Percentiles rank a stretch among this genome's conserved stretches.
phyloP scores from a whole-genome alignment of 2,113 vertebrate species.

The Protobothrops flavoviridis region DNA sequence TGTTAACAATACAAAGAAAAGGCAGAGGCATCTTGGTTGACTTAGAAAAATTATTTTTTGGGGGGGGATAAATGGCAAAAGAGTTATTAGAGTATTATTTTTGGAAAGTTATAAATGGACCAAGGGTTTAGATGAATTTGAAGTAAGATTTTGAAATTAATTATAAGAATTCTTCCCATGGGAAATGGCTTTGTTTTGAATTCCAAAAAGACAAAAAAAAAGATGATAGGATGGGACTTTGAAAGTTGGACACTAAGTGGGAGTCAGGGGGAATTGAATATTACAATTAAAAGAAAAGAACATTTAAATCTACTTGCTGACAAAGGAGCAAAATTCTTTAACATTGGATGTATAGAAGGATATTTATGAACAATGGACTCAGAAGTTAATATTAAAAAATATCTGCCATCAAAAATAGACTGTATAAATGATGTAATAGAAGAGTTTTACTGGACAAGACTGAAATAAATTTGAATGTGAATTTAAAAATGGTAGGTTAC shows the following conservation, averaged over 20 bases:
- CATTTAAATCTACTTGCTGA: not conserved
- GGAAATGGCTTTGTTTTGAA: not conserved
- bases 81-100: not conserved
- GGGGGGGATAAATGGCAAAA: not conserved
- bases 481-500: not conserved
- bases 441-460: not conserved
- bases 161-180: not conserved
- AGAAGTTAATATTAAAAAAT: not conserved
- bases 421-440: not conserved
- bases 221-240: not conserved
- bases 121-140: not conserved
- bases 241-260: not conserved
- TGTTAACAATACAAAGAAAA: not conserved
- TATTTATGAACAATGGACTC: not conserved
- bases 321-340: not conserved
- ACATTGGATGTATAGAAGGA: not conserved
- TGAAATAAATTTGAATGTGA: not conserved
- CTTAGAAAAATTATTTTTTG: not conserved
- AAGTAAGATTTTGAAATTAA: not conserved
- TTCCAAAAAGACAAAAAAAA: not conserved
- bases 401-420: not conserved
- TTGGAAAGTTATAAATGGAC: not conserved
- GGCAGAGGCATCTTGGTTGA: not conserved
- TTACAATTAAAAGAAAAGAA: not conserved
- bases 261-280: not conserved